These are phyloP conservation scores for Thymelicus lineola DNA, from an alignment of 2,888 invertebrate genomes.

Conservation along the genomic window DNA sequence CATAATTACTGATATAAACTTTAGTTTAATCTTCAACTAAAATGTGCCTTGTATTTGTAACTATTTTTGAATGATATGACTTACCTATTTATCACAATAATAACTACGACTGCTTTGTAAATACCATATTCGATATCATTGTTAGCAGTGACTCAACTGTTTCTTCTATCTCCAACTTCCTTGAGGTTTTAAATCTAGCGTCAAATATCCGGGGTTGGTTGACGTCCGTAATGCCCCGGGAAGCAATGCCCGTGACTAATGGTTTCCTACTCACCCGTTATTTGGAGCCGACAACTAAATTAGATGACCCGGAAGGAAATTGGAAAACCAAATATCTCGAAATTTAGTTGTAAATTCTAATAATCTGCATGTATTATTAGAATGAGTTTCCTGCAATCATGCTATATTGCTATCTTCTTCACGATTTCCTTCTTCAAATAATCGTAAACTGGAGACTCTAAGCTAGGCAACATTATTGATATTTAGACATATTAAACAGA, in stretches of 20 bases:
- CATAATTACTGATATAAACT: neutral
- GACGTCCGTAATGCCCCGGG: constrained; percentile 43
- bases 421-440: too few relatives aligned
- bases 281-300: constrained; percentile 49
- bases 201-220: constrained; percentile 33
- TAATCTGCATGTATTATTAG: neutral
- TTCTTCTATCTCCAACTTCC: constrained; percentile 1
- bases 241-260: constrained; percentile 50
- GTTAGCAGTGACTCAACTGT: neutral
- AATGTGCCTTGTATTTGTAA: too few relatives aligned
- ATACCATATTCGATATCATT: neutral
- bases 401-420: neutral
- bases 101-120: neutral
- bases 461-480: too few relatives aligned
- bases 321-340: constrained; percentile 22
- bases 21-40: too few relatives aligned
- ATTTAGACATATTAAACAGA: too few relatives aligned
- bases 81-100: neutral
- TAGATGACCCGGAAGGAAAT: constrained; percentile 42
- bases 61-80: too few relatives aligned
- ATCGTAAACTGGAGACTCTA: too few relatives aligned
- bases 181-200: constrained; percentile 31
- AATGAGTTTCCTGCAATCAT: neutral
- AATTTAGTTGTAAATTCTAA: neutral
- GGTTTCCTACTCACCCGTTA: constrained; percentile 51